A percentile compares a stretch with the other conserved stretches of the same genome.
Evolutionary conservation across 2,888 invertebrate species (phyloP).

Genomic region (Incurvaria masculella): DNA sequence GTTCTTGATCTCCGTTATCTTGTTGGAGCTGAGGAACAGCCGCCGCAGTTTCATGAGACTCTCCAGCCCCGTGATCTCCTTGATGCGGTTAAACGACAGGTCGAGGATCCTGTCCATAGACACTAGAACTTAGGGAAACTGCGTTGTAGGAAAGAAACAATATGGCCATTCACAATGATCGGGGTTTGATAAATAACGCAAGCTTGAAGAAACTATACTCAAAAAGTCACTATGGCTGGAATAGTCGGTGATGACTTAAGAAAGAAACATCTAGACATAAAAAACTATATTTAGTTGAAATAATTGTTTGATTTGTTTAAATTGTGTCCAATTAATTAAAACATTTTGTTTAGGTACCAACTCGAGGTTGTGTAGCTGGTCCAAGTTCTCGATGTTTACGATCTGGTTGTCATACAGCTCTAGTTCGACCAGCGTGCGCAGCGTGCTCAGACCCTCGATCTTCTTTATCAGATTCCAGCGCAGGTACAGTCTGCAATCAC

Average conservation of each 20-base stretch:
- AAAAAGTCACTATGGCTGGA: too few species aligned
- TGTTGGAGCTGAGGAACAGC: constrained; percentile 87
- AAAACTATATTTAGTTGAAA: too few species aligned
- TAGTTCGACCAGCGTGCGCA: constrained; percentile 78
- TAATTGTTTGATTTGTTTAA: constrained; percentile 1
- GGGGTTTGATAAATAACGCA: too few species aligned
- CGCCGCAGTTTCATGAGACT: constrained; percentile 74
- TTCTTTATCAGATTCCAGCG: constrained; percentile 95
- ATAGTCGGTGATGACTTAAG: too few species aligned
- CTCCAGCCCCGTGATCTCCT: constrained; percentile 79
- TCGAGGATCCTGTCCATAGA: constrained; percentile 73
- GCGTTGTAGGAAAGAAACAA: too few species aligned
- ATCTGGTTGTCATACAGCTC: constrained; percentile 98
- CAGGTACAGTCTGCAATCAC: constrained; percentile 68
- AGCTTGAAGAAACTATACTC: neutral
- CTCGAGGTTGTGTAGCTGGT: constrained; percentile 83
- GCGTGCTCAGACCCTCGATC: constrained; percentile 81
- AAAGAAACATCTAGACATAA: too few species aligned
- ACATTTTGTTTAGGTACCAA: constrained; percentile 62
- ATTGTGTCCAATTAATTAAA: neutral
- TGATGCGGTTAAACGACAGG: constrained; percentile 92
- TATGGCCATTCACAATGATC: too few species aligned
- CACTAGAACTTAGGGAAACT: too few species aligned
- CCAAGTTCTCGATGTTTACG: constrained; percentile 85
- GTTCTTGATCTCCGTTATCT: constrained; percentile 84